Evolutionary conservation across 2,797 vertebrate genomes (phyloP).

Genomic region (Rachycentron canadum): DNA sequence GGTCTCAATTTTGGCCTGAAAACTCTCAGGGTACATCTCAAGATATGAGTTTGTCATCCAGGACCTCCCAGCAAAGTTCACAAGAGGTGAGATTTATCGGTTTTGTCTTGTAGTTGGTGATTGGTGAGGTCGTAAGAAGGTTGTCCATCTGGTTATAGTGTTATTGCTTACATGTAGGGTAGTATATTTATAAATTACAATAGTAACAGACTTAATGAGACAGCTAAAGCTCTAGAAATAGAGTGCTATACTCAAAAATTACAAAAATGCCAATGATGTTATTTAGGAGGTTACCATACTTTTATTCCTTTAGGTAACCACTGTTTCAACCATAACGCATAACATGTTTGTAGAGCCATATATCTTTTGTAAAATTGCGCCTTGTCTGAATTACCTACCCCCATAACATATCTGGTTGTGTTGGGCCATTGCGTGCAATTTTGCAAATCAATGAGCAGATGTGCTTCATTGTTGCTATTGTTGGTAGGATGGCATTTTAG

Average conservation of each 20-base stretch:
- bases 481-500: neutral
- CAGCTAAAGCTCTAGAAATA: neutral
- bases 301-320: neutral
- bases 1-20: constrained; percentile 92
- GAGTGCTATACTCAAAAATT: neutral
- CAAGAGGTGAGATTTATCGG: constrained; percentile 85
- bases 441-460: neutral
- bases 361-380: neutral
- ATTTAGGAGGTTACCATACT: neutral
- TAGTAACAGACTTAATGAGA: neutral
- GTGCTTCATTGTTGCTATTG: neutral
- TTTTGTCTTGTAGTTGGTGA: neutral
- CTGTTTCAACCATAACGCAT: neutral
- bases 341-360: neutral
- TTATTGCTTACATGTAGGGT: neutral
- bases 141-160: neutral
- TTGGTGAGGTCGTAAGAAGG: neutral
- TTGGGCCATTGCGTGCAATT: neutral
- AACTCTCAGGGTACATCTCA: constrained; percentile 85
- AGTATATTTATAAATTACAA: neutral
- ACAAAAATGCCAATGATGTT: neutral
- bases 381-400: neutral
- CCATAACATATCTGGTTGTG: neutral
- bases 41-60: constrained; percentile 85
- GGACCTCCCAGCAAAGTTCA: constrained; percentile 87